Base-by-base conservation (phyloP, 2,888 invertebrate genomes). In the Acleris sparsana region DNA sequence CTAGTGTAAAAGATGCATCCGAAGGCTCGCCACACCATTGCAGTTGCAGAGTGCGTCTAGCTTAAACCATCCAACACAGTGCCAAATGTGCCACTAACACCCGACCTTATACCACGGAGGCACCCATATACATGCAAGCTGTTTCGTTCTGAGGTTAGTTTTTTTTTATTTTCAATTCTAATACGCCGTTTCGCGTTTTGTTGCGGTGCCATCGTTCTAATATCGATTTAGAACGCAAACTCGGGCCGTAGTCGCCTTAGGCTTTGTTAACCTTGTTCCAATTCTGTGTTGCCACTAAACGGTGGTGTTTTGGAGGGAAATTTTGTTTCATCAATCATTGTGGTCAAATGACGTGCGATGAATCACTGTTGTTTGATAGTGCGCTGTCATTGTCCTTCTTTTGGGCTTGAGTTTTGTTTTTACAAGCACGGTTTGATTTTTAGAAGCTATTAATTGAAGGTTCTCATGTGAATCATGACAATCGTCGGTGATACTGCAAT, bases 191-290 rank as follows among this genome's bases (percentile, higher is more conserved):
- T 75, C 72, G 72, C 72, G 70, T 72, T 74, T 67, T 72, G 51
- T 29, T 70, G 71, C 75, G 69, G 74, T 75, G 75, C 76, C 78
- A 80, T 69, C 78, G 78, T 76, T 80, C 78, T 71, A 74, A 75
- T 92, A 91, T 92, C 86, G 92, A 91, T 91, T 89, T 88, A 88
- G 80, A 73, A 79, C 76, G 79, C 78, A 76, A 80, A 84, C 83
- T 81, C 86, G 79, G 79, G 80, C 72, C 76, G 80, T 72, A 82
- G 82, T 81, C 75, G 75, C 74, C 73, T 67, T 73, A 70, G 70
- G 46, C 46, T 46, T 16, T n/a, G 1, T 52, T 77, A 89, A 80
- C 92, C 92, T 91, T 85, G 91, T 79, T 85, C 91, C 82, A 87
- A 82, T 53, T 67, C 51, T 60, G 59, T 58, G 46, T 17, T 48